Base-by-base conservation (phyloP, 64 coral and sea anemone genomes). In the Trachythela sp. region DNA sequence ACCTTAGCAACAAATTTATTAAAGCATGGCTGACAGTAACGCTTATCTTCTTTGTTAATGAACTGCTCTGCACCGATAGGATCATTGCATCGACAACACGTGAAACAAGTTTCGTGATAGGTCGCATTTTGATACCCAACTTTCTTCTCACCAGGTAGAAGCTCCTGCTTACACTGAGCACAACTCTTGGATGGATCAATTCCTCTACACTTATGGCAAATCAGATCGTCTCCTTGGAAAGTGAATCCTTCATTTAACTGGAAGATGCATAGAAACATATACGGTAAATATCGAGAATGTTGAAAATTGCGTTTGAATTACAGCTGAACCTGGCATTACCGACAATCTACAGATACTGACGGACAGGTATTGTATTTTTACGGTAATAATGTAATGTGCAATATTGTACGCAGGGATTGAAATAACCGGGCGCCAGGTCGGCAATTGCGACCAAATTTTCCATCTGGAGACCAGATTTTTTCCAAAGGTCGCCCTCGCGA, bases 31-130 rank as follows among this genome's bases (percentile, higher is more conserved):
- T 86, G 90, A 85, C 96, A 99, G 48, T 93, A 92, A 52, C 96
- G 94, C 39, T 93, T 92, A 18, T 93, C 96, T 9, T 99, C 96
- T 87, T 89, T 99, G 50, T 90, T 92, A 43, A 99, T 91, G 54
- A 99, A 99, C 87, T 99, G 96, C 84, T 99, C 90, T 58, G 90
- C 91, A 39, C 96, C 96, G 40, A 99, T 99, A 24, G 96, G 96
- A 24, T 95, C 22, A 26, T 95, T 88, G 89, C 96, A 99, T 17
- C 94, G 91, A 45, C 88, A 94, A 36, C 96, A 99, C 9, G 86
- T 72, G 88, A 99, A 99, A 70, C 96, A 99, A 31, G 85, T 88
- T 31, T 99, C 96, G 39, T 99, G 96, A 84, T 92, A 99, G 2
- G 93, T 99, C 38, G 92, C 91, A 48, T 89, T 99, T 84, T 99